phyloP scores from a whole-genome alignment of 2,888 invertebrate species.

The Patella depressa region DNA sequence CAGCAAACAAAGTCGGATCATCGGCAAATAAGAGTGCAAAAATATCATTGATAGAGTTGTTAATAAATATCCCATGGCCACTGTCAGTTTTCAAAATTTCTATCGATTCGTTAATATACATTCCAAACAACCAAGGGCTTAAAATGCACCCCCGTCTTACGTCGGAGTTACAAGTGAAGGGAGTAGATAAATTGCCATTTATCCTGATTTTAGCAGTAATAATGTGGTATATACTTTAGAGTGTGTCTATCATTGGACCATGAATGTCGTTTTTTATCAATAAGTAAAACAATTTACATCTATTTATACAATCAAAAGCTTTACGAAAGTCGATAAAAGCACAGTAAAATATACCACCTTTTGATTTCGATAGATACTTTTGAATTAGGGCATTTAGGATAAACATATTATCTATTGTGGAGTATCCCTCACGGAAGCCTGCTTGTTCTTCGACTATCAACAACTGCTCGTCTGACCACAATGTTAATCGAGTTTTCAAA shows the following conservation, averaged over 20 bases:
- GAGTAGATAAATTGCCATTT: not conserved
- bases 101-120: constrained; percentile 1
- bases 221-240: not conserved
- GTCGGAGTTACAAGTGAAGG: not conserved
- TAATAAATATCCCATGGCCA: constrained; percentile 1
- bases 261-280: not conserved
- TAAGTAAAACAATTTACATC: not conserved
- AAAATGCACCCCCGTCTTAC: constrained; percentile 1
- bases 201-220: not conserved
- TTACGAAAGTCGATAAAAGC: not conserved
- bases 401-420: constrained; percentile 5
- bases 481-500: not conserved
- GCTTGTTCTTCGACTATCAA: not conserved
- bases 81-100: not conserved
- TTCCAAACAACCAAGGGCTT: not conserved
- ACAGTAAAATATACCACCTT: not conserved
- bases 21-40: constrained; percentile 33
- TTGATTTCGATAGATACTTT: not conserved
- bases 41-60: constrained; percentile 9
- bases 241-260: not conserved
- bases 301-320: constrained; percentile 4
- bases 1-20: constrained; percentile 32
- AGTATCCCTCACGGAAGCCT: not conserved
- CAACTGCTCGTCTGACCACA: not conserved
- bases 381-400: not conserved